A percentile compares a stretch with the other conserved stretches of the same genome.
Conservation (phyloP, 92 coral and sea anemone genomes). For the Parazoanthus atlanticus region DNA sequence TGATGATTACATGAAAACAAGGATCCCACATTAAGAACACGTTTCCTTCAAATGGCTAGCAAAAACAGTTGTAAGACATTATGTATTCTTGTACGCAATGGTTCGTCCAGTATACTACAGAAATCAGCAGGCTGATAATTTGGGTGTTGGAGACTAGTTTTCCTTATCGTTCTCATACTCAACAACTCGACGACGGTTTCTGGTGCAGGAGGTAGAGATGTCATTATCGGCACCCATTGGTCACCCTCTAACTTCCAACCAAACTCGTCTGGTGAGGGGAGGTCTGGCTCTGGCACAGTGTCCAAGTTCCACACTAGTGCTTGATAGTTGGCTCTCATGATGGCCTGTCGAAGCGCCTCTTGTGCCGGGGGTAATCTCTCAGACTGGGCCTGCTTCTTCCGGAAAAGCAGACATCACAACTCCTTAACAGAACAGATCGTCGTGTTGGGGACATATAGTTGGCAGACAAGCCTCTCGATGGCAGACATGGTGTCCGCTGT, state of each 20-base stretch:
- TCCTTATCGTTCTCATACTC: neutral
- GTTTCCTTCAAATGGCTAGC: too few relatives aligned
- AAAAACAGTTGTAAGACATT: too few relatives aligned
- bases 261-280: conserved; percentile 58
- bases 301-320: conserved; percentile 51
- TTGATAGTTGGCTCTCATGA: conserved; percentile 48
- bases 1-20: too few relatives aligned
- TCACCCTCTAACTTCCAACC: conserved; percentile 54
- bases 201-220: conserved; percentile 50
- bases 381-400: conserved; percentile 52
- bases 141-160: too few relatives aligned
- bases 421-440: conserved; percentile 35
- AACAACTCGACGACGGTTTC: conserved; percentile 58
- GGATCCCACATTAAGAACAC: too few relatives aligned
- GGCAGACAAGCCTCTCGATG: conserved; percentile 50
- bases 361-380: conserved; percentile 58
- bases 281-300: conserved; percentile 34
- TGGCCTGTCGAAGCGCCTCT: conserved; percentile 32
- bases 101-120: too few relatives aligned
- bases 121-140: too few relatives aligned
- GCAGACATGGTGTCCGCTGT: conserved; percentile 44
- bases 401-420: conserved; percentile 43
- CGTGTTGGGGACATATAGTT: conserved; percentile 43
- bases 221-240: conserved; percentile 49
- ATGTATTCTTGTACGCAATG: too few relatives aligned